Evolutionary conservation across 2,113 vertebrate species (phyloP).

Genomic region (Panthera uncia): DNA sequence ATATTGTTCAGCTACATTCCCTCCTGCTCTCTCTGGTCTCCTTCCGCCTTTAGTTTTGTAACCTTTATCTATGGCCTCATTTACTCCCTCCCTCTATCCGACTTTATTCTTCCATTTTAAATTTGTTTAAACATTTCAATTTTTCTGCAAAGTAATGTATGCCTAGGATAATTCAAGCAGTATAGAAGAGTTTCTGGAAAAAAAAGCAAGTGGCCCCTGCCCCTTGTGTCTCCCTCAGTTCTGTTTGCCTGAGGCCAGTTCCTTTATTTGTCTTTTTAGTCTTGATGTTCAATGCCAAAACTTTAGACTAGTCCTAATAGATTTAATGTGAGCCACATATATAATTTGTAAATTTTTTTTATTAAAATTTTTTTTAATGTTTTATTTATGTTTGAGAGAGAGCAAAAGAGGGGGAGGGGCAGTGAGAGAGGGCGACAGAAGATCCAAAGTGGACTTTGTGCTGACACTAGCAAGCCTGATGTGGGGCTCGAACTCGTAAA

Average conservation of each 20-base stretch:
- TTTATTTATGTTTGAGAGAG: no score
- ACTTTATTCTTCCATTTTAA: constrained; percentile 2
- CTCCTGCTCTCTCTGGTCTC: neutral
- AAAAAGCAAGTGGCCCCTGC: neutral
- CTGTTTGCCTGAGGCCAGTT: neutral
- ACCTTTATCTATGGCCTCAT: neutral
- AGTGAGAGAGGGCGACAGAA: no score
- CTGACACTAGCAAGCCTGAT: no score
- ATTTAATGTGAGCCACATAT: constrained; percentile 16
- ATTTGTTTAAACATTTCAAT: neutral
- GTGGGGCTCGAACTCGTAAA: no score
- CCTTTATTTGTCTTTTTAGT: constrained; percentile 35
- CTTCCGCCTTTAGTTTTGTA: neutral
- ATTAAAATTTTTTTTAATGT: no score
- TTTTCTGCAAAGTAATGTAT: neutral
- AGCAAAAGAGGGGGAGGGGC: no score
- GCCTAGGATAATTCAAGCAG: neutral
- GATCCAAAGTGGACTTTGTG: no score
- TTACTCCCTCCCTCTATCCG: neutral
- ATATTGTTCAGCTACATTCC: neutral
- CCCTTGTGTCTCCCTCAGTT: neutral
- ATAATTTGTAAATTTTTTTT: constrained; percentile 10
- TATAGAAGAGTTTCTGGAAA: neutral
- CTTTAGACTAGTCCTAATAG: neutral
- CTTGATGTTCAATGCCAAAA: constrained; percentile 30